Conservation (phyloP, 2,797 vertebrate genomes). For the Tragopan temminckii region DNA sequence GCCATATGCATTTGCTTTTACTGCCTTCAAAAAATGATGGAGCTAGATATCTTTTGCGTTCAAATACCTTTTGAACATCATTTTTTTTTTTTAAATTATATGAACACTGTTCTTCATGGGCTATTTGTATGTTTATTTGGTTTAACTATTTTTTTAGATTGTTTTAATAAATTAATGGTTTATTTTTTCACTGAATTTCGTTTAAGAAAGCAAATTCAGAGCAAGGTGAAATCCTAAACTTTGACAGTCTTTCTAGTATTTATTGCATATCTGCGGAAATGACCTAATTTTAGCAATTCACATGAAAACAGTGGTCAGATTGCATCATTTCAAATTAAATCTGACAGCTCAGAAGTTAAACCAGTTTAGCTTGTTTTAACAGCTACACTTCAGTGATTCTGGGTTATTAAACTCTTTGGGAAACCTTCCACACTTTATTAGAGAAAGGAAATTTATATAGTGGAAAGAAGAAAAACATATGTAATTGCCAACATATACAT, state of each 20-base stretch:
- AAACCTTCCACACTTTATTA: slow-evolving; percentile 75
- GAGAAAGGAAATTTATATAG: slow-evolving; percentile 69
- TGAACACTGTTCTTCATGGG: not conserved
- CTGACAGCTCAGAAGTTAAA: slow-evolving; percentile 79
- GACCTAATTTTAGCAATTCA: slow-evolving; percentile 63
- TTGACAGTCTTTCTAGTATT: not conserved
- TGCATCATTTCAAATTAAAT: slow-evolving; percentile 63
- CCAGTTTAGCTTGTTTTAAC: slow-evolving; percentile 78
- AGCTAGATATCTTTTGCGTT: slow-evolving; percentile 38
- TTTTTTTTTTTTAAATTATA: not conserved
- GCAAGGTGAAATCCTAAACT: not conserved
- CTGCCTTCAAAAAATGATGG: slow-evolving; percentile 47
- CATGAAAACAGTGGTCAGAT: slow-evolving; percentile 66
- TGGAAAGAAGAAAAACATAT: slow-evolving; percentile 62
- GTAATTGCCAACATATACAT: slow-evolving; percentile 59
- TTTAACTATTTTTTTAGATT: not conserved
- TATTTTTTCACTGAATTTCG: not conserved
- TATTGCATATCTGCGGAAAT: slow-evolving; percentile 54
- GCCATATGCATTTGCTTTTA: slow-evolving; percentile 76
- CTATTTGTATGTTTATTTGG: not conserved
- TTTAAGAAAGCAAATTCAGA: not conserved
- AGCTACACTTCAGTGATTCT: slow-evolving; percentile 71
- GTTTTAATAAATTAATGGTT: not conserved
- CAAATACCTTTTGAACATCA: slow-evolving; percentile 45
- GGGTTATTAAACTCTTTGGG: slow-evolving; percentile 76